Base-by-base conservation (phyloP, 2,888 invertebrate species). In the Ophion ellenae region DNA sequence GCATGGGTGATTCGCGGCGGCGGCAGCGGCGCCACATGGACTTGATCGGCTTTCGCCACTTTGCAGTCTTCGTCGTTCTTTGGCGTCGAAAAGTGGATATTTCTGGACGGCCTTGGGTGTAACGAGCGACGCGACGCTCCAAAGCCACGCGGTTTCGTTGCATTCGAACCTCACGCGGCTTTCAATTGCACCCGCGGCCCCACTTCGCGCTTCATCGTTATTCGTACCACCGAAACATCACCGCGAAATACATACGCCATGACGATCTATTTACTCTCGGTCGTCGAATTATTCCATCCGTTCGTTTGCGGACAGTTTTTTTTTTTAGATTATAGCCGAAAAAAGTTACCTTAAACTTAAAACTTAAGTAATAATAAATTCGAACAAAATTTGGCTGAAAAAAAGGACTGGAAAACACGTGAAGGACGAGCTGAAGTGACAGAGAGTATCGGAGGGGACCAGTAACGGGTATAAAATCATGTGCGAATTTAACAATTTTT, bases 71-170 rank as follows among this genome's bases (percentile, higher is more conserved):
- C 85, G 81, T 53, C 45, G 78, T 86, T 82, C 81, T 86, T 85
- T 78, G 75, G 57, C 84, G 86, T 85, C 85, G 83, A 88, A 86
- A 86, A 85, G 84, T 86, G 47, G 61, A 87, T 88, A 88, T 88
- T 88, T 87, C 87, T 86, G 87, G 84, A 88, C 83, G 87, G 78
- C 87, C 88, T 88, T 87, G 87, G 86, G 76, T 73, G 84, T 85
- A 87, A 86, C 87, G 85, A 88, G 85, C 87, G 84, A 87, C 86
- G 85, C 84, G 85, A 88, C 85, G 84, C 64, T 86, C 69, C 74
- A 86, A 83, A 81, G 78, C 85, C 83, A 80, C 81, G 81, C 53
- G 63, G 69, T 76, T 57, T 81, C 75, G 76, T 70, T 76, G 81
- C 76, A 81, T 76, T 76, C 61, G 76, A 76, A 71, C 53, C 61